These are phyloP conservation scores for Drosophila atripex DNA, from an alignment of 2,888 invertebrate genomes.

Conservation along the genomic window DNA sequence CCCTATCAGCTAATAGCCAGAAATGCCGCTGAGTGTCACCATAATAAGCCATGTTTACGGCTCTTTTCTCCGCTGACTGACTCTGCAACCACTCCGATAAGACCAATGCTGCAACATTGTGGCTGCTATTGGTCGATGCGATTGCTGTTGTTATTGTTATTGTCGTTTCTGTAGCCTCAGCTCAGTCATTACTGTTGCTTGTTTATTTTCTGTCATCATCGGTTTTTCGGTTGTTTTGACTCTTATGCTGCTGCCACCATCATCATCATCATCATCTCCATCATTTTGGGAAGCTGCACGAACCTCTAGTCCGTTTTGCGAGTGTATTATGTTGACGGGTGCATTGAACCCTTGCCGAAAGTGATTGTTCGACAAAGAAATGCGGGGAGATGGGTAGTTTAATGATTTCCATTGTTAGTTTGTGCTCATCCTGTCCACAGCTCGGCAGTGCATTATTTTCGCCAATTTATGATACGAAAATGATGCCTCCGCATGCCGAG, in stretches of 20 bases:
- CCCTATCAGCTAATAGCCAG: conserved; percentile 29
- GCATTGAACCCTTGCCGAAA: conserved; percentile 67
- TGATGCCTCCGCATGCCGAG: not conserved
- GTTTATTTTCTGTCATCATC: conserved; percentile 52
- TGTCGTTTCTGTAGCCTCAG: conserved; percentile 17
- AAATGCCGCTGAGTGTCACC: conserved; percentile 23
- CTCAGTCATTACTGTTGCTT: conserved; percentile 34
- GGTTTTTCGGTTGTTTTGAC: conserved; percentile 46
- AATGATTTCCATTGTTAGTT: conserved; percentile 39
- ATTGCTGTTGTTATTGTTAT: conserved; percentile 26
- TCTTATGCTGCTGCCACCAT: conserved; percentile 46
- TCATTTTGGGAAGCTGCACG: conserved; percentile 59
- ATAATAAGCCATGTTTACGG: conserved; percentile 40
- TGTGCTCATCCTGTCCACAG: conserved; percentile 13
- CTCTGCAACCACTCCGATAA: conserved; percentile 22
- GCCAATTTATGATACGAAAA: conserved; percentile 29
- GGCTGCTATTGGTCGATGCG: conserved; percentile 30
- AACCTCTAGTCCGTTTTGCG: conserved; percentile 36
- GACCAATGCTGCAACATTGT: conserved; percentile 34
- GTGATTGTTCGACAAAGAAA: conserved; percentile 57
- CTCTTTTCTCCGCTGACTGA: conserved; percentile 14
- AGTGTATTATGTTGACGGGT: conserved; percentile 36
- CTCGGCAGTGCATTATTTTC: conserved; percentile 9
- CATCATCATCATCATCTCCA: conserved; percentile 48
- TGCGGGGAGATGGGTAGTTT: conserved; percentile 12